Evolutionary conservation across 2,888 invertebrate species (phyloP).

Genomic region (Habrosyne pyritoides): DNA sequence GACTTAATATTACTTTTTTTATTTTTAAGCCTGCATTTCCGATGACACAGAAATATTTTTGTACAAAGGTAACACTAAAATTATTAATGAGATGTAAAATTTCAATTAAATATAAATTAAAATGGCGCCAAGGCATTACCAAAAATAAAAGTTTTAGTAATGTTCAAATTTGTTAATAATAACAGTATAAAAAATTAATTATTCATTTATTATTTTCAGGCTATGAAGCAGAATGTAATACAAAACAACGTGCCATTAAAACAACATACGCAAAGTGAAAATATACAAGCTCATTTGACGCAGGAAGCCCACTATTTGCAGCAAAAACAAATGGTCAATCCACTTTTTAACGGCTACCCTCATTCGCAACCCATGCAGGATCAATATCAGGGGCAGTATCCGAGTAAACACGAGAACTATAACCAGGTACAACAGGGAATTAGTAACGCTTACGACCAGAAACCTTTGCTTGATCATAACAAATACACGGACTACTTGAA

Average conservation of each 20-base stretch:
- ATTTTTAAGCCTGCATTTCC: not conserved
- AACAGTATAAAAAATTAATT: not conserved
- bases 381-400: constrained; percentile 71
- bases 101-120: not conserved
- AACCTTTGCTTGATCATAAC: constrained; percentile 71
- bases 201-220: constrained; percentile 43
- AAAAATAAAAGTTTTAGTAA: not conserved
- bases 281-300: constrained; percentile 73
- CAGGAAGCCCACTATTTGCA: constrained; percentile 81
- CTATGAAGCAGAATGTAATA: constrained; percentile 76
- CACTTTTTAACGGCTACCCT: constrained; percentile 73
- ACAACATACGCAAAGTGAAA: constrained; percentile 77
- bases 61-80: too few species aligned
- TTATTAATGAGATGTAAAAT: not conserved
- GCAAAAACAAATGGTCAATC: constrained; percentile 81
- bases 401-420: constrained; percentile 69
- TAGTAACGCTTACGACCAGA: constrained; percentile 76
- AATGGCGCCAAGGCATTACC: constrained; percentile 4
- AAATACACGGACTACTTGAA: constrained; percentile 80
- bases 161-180: not conserved
- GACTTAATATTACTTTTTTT: too few species aligned
- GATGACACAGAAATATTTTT: not conserved
- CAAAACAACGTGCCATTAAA: constrained; percentile 83
- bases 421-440: constrained; percentile 78
- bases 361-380: constrained; percentile 66